These are phyloP conservation scores for Zoanthus gigantus DNA, from an alignment of 92 coral and sea anemone species.

Conservation along the genomic window DNA sequence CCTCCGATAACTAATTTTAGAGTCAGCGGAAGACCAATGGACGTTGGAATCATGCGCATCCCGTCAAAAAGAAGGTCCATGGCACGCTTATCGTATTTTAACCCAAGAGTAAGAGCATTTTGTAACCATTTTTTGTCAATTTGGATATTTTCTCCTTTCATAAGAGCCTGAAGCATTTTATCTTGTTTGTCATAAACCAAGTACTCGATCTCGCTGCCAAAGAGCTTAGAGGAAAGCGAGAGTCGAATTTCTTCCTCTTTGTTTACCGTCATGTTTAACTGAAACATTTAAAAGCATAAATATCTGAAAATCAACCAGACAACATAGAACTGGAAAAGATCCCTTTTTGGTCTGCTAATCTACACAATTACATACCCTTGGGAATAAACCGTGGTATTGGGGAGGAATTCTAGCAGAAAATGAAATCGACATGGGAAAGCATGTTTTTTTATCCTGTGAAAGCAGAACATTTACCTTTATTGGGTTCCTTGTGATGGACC, in stretches of 20 bases:
- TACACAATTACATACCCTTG: too few species aligned
- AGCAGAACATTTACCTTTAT: too few species aligned
- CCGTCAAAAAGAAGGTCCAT: constrained; percentile 63
- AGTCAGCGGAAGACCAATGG: constrained; percentile 62
- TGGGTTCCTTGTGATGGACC: too few species aligned
- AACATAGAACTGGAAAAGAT: too few species aligned
- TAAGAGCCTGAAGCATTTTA: constrained; percentile 37
- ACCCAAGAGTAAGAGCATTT: constrained; percentile 58
- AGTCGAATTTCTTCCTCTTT: constrained; percentile 51
- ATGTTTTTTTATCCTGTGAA: too few species aligned
- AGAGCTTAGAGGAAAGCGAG: constrained; percentile 64
- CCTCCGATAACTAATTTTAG: constrained; percentile 50
- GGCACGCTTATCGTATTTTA: constrained; percentile 55
- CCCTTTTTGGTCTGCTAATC: neutral
- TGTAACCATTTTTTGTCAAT: constrained; percentile 66
- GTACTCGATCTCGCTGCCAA: constrained; percentile 63
- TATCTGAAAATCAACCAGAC: too few species aligned
- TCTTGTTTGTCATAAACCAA: constrained; percentile 47
- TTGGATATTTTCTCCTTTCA: constrained; percentile 51
- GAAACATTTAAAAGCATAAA: neutral
- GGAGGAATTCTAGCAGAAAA: too few species aligned
- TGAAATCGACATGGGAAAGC: too few species aligned
- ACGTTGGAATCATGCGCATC: constrained; percentile 60
- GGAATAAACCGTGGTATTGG: too few species aligned
- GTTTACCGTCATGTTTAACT: constrained; percentile 45